These are phyloP conservation scores for Helleia helle DNA, from an alignment of 2,888 invertebrate genomes.

Conservation along the genomic window DNA sequence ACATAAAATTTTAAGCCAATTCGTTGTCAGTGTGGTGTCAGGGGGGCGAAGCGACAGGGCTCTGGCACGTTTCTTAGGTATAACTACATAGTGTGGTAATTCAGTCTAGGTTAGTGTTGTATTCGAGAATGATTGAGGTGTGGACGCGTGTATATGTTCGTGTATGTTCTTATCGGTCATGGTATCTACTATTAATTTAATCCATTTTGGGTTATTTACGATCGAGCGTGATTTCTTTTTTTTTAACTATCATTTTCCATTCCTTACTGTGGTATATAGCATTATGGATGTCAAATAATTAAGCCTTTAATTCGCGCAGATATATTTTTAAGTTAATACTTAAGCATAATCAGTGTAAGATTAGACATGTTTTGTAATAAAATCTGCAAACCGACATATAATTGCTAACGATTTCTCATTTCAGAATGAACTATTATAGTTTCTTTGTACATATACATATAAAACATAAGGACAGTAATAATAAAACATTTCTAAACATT, in stretches of 20 bases:
- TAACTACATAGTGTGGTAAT: constrained; percentile 55
- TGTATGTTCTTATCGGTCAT: constrained; percentile 37
- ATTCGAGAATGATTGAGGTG: constrained; percentile 32
- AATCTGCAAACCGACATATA: constrained; percentile 45
- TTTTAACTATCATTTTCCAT: constrained; percentile 60
- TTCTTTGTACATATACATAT: constrained; percentile 73
- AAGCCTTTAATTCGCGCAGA: constrained; percentile 50
- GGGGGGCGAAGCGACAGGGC: constrained; percentile 16
- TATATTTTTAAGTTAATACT: constrained; percentile 66
- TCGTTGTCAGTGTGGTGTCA: background rate
- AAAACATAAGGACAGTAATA: constrained; percentile 70
- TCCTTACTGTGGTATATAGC: constrained; percentile 69
- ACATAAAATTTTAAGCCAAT: background rate
- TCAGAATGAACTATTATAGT: constrained; percentile 67
- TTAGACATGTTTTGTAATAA: constrained; percentile 46
- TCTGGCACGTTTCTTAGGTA: constrained; percentile 28
- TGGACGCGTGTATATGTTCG: constrained; percentile 37
- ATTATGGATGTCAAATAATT: constrained; percentile 59
- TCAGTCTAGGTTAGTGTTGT: constrained; percentile 59
- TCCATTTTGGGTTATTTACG: constrained; percentile 30
- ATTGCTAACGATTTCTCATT: constrained; percentile 62
- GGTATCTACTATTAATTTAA: constrained; percentile 34
- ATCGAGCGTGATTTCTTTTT: constrained; percentile 52
- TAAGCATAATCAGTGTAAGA: constrained; percentile 65
- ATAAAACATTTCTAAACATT: constrained; percentile 70